A percentile compares a stretch with the other conserved stretches of the same genome.
Conservation (phyloP, 2,113 vertebrate species). For the rabbit (Oryctolagus cuniculus) region DNA sequence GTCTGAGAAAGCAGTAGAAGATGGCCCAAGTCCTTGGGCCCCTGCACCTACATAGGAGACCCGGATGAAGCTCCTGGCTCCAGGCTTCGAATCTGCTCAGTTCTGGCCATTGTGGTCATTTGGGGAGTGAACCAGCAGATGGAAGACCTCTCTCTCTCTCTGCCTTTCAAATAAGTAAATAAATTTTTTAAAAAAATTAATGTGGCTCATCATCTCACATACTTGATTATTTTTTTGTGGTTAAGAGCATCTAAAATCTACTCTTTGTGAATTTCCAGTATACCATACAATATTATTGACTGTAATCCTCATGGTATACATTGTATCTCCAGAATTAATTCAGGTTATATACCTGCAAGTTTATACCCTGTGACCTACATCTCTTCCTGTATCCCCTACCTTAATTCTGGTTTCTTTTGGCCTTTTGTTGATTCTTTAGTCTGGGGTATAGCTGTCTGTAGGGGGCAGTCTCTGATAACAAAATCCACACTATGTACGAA, state of each 20-base stretch:
- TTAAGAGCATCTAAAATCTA: background rate
- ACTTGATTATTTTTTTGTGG: background rate
- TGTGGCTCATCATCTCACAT: background rate
- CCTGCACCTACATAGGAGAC: no score
- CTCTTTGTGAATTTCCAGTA: background rate
- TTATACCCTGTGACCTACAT: background rate
- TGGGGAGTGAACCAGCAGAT: no score
- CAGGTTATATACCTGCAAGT: background rate
- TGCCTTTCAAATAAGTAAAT: no score
- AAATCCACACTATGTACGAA: constrained; percentile 35
- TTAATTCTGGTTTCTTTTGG: background rate
- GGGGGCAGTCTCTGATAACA: constrained; percentile 87
- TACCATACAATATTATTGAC: background rate
- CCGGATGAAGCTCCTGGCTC: no score
- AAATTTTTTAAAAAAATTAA: background rate
- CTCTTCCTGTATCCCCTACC: no score
- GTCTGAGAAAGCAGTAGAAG: no score
- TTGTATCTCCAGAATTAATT: background rate
- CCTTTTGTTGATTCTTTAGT: constrained; percentile 2
- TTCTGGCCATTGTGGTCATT: no score
- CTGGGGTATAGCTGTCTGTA: constrained; percentile 79
- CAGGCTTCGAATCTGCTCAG: no score
- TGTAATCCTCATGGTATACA: background rate
- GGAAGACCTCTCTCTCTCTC: no score
- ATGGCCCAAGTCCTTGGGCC: no score